Evolutionary conservation across 2,888 invertebrate genomes (phyloP).

Genomic region (Sphecodes monilicornis): DNA sequence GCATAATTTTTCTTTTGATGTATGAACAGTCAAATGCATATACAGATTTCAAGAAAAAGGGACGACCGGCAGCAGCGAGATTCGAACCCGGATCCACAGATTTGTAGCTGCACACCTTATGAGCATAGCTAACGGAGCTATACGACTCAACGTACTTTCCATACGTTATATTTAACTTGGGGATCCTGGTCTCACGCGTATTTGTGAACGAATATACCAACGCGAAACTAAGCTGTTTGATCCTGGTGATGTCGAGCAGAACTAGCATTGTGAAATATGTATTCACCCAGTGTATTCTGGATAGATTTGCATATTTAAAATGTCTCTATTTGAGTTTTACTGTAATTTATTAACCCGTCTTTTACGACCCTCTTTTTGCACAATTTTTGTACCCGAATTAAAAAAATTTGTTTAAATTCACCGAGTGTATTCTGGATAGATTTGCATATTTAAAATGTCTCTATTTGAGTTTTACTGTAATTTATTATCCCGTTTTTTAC

Average conservation of each 20-base stretch:
- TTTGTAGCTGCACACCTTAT: not conserved
- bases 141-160: not conserved
- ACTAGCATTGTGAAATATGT: not conserved
- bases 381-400: too few relatives aligned
- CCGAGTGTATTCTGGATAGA: not conserved
- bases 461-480: not conserved
- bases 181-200: not conserved
- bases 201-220: not conserved
- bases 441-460: not conserved
- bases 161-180: not conserved
- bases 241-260: not conserved
- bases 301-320: not conserved
- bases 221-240: not conserved
- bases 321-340: not conserved
- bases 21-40: too few relatives aligned
- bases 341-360: too few relatives aligned
- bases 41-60: not conserved
- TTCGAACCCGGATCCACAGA: not conserved
- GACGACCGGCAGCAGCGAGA: not conserved
- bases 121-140: fast-evolving
- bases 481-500: too few relatives aligned
- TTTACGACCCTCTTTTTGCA: too few relatives aligned
- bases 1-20: too few relatives aligned
- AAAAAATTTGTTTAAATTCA: too few relatives aligned
- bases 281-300: not conserved